Evolutionary conservation across 2,797 vertebrate genomes (phyloP).

Genomic region (Eulemur rubriventer): DNA sequence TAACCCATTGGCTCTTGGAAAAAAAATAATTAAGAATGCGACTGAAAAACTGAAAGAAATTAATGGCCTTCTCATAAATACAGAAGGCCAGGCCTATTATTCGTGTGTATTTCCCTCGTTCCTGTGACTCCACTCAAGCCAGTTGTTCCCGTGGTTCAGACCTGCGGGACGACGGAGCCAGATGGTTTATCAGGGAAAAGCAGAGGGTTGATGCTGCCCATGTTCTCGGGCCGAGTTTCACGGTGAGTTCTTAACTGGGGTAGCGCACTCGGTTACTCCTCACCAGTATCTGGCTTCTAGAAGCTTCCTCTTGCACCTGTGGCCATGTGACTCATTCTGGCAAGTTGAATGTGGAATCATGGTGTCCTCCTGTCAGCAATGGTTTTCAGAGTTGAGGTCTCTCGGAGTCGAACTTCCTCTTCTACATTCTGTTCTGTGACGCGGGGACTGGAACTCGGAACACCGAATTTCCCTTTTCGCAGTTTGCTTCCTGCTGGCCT

Average conservation of each 20-base stretch:
- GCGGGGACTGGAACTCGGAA: background rate
- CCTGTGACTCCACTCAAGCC: background rate
- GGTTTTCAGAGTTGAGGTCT: background rate
- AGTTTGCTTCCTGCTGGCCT: background rate
- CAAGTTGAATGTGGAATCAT: background rate
- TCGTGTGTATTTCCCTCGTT: background rate
- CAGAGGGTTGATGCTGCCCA: no score
- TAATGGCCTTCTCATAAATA: background rate
- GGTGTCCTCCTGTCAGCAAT: background rate
- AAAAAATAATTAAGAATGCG: background rate
- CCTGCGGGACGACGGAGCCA: background rate
- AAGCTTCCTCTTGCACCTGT: background rate
- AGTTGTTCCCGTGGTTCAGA: background rate
- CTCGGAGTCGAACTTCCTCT: background rate
- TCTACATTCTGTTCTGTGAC: background rate
- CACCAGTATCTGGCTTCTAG: background rate
- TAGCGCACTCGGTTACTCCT: accelerated
- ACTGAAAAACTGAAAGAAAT: background rate
- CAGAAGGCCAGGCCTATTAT: background rate
- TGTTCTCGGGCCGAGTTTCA: accelerated
- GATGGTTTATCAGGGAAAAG: background rate
- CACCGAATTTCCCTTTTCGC: accelerated
- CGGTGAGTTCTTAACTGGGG: accelerated
- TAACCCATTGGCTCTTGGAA: background rate
- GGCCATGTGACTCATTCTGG: background rate